Evolutionary conservation across 2,888 invertebrate species (phyloP), one percentile per base, ranked within the genome.

Genomic region (Sussaba pulchella): DNA sequence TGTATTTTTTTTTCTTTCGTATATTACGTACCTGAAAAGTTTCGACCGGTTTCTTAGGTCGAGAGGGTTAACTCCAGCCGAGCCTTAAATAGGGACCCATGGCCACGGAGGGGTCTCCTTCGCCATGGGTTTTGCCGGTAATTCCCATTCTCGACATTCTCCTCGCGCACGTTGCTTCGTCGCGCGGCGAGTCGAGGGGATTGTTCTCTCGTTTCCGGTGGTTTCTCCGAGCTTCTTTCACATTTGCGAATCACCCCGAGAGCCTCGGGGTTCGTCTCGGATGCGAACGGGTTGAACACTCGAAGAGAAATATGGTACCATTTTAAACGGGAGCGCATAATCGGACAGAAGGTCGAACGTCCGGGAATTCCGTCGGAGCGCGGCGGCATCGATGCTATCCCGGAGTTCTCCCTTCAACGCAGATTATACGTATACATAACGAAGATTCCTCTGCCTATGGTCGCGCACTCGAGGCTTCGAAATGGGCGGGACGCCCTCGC

Each of bases 281-380:
- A 31, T 54, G 64, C 77, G 81, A 87, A 88, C 87, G 89, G 88
- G 87, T 89, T 89, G 85, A 72, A 83, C 81, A 86, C 85, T 87
- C 83, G 86, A 84, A 85, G 86, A 87, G 88, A 87, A 86, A 87
- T 86, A 83, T 86, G 88, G 87, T 88, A 88, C 87, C 88, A 85
- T 85, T 87, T 86, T 17, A 12, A 88, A n/a, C 77, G 86, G 85
- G 87, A 73, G 59, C 41, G 0, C 83, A 86, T 45, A 66, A 80
- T 31, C 52, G n/a, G 31, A 36, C 45, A 82, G 85, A 73, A 86
- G 83, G 81, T 43, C 24, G 14, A 39, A 17, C 61, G 67, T 14
- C 17, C 50, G 69, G 69, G 66, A 72, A 41, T 74, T n/a, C 45
- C 31, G 52, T 61, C 10, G 31, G 57, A 61, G 41, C n/a, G n/a